phyloP scores from a whole-genome alignment of 2,113 vertebrate genomes.

The Cyphomyrus discorhynchus region DNA sequence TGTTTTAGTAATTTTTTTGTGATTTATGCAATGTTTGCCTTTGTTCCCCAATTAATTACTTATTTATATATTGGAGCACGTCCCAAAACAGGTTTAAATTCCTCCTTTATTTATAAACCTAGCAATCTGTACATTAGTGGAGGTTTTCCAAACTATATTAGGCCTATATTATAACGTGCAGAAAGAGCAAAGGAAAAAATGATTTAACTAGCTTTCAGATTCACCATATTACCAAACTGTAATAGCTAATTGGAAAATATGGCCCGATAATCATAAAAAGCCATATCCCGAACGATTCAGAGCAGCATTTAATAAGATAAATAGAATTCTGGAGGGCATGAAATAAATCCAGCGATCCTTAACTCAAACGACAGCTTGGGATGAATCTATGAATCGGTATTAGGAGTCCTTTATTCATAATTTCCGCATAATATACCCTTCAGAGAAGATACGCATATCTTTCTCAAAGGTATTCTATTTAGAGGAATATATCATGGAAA shows the following conservation, averaged over 20 bases:
- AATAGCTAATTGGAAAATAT: background rate
- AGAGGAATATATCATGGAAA: background rate
- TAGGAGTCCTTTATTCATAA: background rate
- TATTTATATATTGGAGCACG: background rate
- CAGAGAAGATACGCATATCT: background rate
- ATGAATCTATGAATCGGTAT: background rate
- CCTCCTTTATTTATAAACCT: background rate
- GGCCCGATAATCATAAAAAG: background rate
- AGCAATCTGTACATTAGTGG: background rate
- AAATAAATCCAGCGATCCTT: background rate
- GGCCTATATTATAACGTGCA: background rate
- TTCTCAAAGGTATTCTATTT: background rate
- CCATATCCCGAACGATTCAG: background rate
- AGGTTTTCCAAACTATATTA: background rate
- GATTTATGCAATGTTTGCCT: background rate
- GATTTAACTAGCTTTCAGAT: background rate
- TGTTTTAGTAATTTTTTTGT: background rate
- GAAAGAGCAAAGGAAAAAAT: background rate
- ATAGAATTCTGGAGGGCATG: background rate
- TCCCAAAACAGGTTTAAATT: background rate
- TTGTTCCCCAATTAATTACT: background rate
- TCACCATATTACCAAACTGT: background rate
- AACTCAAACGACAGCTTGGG: background rate
- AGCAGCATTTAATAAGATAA: background rate
- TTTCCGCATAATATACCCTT: background rate